Evolutionary conservation across 2,797 vertebrate species (phyloP), one percentile per base, ranked within the genome.

Genomic region (Crenuchus spilurus): DNA sequence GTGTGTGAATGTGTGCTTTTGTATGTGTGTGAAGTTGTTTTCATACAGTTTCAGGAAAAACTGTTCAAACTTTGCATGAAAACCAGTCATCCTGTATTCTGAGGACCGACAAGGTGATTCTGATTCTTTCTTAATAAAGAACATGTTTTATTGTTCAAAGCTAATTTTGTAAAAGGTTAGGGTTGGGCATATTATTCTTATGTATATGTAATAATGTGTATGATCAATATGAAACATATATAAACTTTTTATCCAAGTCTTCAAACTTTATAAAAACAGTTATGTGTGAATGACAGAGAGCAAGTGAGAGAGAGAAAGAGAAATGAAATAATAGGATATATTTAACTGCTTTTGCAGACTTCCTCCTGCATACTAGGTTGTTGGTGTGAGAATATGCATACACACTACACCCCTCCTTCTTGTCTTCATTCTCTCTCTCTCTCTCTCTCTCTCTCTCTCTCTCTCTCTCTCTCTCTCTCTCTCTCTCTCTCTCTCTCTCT

Each of bases 1-100:
- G 64, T 24, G 60, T 72, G 49, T 82, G 41, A 81, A 65, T 80
- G 70, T 62, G 64, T 44, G 64, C 58, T 57, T 69, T 65, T 44
- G 24, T 62, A 61, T 33, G 26, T 46, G 35, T 26, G 55, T 52
- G n/a, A n/a, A n/a, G n/a, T 52, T 74, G 69, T 52, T 54, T 72
- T 55, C 13, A 30, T 41, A 20, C 16, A 24, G 31, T 49, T 49
- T 10, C 18, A 24, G 9, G 46, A 52, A 26, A 52, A 28, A 52
- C 0, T 28, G 22, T 28, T 4, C 22, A 11, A 10, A 26, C 11
- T 52, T 14, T 26, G 1, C 1, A 26, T 3, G 5, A 11, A 10
- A 3, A 13, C 24, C 24, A 52, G 49, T 3, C 3, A 35, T 3
- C 9, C 24, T 26, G 28, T 24, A 52, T 14, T 26, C 24, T 4